Conservation (phyloP, 2,888 invertebrate genomes). For the Himalopsyche kuldschensis region DNA sequence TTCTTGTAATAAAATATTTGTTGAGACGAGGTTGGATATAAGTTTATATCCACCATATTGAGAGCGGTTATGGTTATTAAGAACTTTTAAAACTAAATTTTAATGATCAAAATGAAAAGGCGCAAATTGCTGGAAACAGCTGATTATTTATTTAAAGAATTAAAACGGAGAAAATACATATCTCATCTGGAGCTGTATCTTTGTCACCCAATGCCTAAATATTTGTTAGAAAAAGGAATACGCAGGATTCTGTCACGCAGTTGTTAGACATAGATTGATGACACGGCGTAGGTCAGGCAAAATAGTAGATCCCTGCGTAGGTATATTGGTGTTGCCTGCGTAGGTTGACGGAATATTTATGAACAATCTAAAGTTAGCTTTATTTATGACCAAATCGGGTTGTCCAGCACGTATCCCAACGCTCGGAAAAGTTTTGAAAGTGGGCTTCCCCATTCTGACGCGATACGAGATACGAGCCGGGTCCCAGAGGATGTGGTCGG, state of each 20-base stretch:
- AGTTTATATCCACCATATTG: no score
- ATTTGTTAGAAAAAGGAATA: no score
- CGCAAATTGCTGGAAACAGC: no score
- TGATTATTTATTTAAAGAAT: no score
- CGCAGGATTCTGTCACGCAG: background rate
- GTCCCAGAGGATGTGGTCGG: constrained; percentile 42
- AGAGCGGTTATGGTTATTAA: no score
- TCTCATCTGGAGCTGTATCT: no score
- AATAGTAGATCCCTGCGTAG: background rate
- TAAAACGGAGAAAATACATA: no score
- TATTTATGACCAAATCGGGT: constrained; percentile 1
- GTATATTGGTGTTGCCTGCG: background rate
- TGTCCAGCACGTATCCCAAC: background rate
- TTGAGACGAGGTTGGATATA: no score
- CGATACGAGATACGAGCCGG: background rate
- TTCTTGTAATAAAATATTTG: no score
- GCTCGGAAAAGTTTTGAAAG: background rate
- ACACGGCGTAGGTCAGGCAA: background rate
- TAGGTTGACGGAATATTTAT: background rate
- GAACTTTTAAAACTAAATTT: no score
- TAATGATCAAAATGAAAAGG: no score
- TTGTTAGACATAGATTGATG: background rate
- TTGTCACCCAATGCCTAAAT: no score
- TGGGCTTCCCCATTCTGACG: background rate
- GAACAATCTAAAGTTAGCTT: background rate